A percentile compares a stretch with the other conserved stretches of the same genome.
Evolutionary conservation across 2,797 vertebrate genomes (phyloP).

Genomic region (Caiman crocodilus): DNA sequence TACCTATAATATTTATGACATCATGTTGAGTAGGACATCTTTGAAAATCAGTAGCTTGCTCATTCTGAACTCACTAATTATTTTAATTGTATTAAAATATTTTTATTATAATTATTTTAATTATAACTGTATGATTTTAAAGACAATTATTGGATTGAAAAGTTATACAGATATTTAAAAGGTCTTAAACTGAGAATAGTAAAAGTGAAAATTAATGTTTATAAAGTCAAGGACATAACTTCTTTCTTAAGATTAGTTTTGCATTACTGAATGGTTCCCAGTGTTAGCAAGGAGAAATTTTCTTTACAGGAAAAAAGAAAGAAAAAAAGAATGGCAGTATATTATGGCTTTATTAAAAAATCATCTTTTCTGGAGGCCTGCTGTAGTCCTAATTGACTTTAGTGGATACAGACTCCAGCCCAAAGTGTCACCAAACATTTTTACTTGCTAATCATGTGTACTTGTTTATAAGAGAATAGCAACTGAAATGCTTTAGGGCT

Average conservation of each 20-base stretch:
- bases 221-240: background rate
- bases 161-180: background rate
- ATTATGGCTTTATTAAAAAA: accelerated
- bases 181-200: background rate
- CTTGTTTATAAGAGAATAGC: background rate
- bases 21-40: background rate
- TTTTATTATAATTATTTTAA: background rate
- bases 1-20: background rate
- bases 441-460: background rate
- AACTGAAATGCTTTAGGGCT: background rate
- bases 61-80: background rate
- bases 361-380: background rate
- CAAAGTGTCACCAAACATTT: background rate
- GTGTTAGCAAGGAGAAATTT: background rate
- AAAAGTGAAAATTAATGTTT: background rate
- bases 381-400: background rate
- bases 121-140: background rate
- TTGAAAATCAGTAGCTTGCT: background rate
- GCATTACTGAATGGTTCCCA: background rate
- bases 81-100: too few relatives aligned
- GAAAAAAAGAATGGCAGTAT: too few relatives aligned
- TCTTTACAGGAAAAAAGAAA: background rate
- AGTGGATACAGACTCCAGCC: background rate
- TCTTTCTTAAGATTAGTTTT: background rate
- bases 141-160: background rate